These are phyloP conservation scores for Colossoma macropomum DNA, from an alignment of 2,113 vertebrate genomes.

Conservation along the genomic window DNA sequence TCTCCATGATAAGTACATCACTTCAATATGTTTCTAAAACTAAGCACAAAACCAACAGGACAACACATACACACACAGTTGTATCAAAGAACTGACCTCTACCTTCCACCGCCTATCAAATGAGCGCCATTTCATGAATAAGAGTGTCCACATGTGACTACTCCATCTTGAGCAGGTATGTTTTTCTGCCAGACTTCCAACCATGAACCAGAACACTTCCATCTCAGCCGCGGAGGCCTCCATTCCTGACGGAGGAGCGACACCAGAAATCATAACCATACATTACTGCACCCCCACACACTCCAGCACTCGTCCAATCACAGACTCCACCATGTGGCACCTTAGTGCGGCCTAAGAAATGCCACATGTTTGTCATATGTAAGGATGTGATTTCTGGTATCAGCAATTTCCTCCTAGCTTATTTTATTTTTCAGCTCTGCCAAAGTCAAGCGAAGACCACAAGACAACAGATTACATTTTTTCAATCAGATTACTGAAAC, in stretches of 20 bases:
- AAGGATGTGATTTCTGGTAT: conserved; percentile 80
- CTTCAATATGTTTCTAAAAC: too few relatives aligned
- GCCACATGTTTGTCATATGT: conserved; percentile 77
- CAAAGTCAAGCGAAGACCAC: not conserved
- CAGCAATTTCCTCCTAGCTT: conserved; percentile 51
- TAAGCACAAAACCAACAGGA: not conserved
- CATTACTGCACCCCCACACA: conserved; percentile 45
- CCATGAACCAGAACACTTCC: conserved; percentile 68
- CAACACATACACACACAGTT: not conserved
- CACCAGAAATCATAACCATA: conserved; percentile 92
- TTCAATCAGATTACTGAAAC: not conserved
- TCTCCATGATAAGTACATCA: too few relatives aligned
- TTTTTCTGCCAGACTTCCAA: conserved; percentile 95
- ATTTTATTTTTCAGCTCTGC: not conserved
- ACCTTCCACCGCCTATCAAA: conserved; percentile 7
- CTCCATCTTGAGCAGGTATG: conserved; percentile 82
- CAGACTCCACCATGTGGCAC: conserved; percentile 78
- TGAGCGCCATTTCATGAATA: conserved; percentile 9
- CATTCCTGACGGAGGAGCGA: conserved; percentile 85
- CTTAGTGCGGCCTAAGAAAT: conserved; percentile 87
- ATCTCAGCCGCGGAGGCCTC: conserved; percentile 52
- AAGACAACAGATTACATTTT: not conserved
- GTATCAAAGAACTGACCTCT: conserved; percentile 53
- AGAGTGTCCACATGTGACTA: not conserved
- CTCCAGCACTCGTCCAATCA: conserved; percentile 67